A percentile compares a stretch with the other conserved stretches of the same genome.
phyloP scores from a whole-genome alignment of 2,888 invertebrate genomes.

The Drosophila prolongata region DNA sequence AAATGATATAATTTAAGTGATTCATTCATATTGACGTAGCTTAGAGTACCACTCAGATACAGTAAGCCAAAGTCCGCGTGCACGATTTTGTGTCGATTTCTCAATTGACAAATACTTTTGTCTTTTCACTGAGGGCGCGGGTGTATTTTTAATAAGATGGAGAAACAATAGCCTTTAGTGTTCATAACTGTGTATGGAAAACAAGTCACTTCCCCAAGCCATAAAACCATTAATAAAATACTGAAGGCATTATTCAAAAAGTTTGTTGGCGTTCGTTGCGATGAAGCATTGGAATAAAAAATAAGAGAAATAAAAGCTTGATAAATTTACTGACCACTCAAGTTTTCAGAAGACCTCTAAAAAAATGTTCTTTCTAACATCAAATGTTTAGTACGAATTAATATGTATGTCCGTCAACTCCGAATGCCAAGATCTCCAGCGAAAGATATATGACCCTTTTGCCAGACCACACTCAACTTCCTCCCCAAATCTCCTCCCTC shows the following conservation, averaged over 20 bases:
- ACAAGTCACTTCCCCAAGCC: conserved; percentile 45
- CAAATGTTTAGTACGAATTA: conserved; percentile 13
- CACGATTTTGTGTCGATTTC: conserved; percentile 25
- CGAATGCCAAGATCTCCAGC: conserved; percentile 24
- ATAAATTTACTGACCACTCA: neutral
- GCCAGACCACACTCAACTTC: conserved; percentile 6
- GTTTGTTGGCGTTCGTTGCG: neutral
- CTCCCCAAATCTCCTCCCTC: neutral
- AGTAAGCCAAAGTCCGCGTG: conserved; percentile 37
- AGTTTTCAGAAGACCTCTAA: neutral
- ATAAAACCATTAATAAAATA: conserved; percentile 21
- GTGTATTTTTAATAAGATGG: conserved; percentile 48
- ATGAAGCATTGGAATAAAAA: neutral
- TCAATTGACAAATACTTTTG: conserved; percentile 46
- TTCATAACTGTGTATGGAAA: conserved; percentile 51
- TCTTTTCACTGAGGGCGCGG: conserved; percentile 37
- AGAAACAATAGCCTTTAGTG: conserved; percentile 8
- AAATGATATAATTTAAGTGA: neutral
- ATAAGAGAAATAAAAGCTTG: neutral
- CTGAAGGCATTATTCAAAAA: conserved; percentile 1
- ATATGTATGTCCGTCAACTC: neutral
- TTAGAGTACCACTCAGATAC: neutral
- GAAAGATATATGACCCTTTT: conserved; percentile 40
- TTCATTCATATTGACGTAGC: neutral
- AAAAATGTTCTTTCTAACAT: no score